phyloP scores from a whole-genome alignment of 1,140 invertebrate genomes.

The Drosophila repleta region DNA sequence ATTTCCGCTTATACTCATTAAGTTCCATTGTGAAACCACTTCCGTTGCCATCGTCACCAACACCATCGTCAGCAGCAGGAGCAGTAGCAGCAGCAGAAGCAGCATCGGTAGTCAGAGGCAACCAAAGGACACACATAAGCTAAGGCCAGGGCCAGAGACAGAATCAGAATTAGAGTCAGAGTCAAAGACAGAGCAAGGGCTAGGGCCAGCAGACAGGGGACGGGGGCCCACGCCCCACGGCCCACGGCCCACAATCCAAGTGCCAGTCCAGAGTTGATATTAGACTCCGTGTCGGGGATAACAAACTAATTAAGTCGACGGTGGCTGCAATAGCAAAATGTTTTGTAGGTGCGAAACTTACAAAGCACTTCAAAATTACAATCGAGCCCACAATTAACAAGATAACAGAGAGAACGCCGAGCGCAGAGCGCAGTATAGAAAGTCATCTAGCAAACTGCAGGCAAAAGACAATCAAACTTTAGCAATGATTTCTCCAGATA shows the following conservation, averaged over 20 bases:
- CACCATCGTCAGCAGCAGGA: constrained; percentile 16
- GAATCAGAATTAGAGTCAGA: not conserved
- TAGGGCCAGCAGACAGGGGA: not conserved
- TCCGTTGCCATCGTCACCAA: constrained; percentile 40
- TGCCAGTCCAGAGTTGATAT: constrained; percentile 10
- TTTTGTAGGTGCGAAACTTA: constrained; percentile 71
- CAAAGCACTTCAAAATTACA: constrained; percentile 71
- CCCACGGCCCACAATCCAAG: not conserved
- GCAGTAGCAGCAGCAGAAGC: not conserved
- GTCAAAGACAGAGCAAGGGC: not conserved
- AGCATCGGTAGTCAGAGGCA: not conserved
- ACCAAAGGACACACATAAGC: constrained; percentile 5
- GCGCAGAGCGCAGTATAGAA: not conserved
- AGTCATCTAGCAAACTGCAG: constrained; percentile 42
- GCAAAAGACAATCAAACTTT: constrained; percentile 78
- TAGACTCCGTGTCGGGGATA: constrained; percentile 49
- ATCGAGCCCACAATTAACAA: constrained; percentile 73
- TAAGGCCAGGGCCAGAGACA: not conserved
- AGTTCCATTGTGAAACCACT: constrained; percentile 79
- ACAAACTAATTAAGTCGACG: constrained; percentile 80
- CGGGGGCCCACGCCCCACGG: not conserved
- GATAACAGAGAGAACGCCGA: constrained; percentile 47
- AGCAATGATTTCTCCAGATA: constrained; percentile 65
- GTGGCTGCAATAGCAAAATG: constrained; percentile 56
- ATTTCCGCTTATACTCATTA: constrained; percentile 82